These are phyloP conservation scores for Tor tambroides DNA, from an alignment of 2,113 vertebrate species.

Conservation along the genomic window DNA sequence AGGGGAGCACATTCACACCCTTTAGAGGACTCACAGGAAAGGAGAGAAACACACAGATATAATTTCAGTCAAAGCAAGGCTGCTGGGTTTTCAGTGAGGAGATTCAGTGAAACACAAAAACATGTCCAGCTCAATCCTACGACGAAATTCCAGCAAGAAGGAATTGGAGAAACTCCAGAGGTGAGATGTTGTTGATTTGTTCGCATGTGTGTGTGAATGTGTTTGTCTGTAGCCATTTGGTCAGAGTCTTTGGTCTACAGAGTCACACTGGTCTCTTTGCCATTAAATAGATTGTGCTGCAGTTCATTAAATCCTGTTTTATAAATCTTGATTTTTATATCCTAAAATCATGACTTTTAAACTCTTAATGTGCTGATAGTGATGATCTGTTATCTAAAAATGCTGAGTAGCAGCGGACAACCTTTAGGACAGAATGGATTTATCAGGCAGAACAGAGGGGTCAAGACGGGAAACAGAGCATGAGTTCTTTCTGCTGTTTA, in stretches of 20 bases:
- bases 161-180: slow-evolving; percentile 84
- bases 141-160: slow-evolving; percentile 81
- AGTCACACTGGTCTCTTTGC: neutral
- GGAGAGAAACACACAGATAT: neutral
- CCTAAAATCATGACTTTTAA: slow-evolving; percentile 10
- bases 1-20: slow-evolving; percentile 43
- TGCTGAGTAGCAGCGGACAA: neutral
- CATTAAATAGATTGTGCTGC: neutral
- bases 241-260: neutral
- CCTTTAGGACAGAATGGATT: neutral
- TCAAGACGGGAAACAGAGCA: neutral
- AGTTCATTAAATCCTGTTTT: neutral
- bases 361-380: neutral
- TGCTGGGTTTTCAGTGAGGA: neutral
- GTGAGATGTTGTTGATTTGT: slow-evolving; percentile 70
- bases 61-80: neutral
- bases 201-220: neutral
- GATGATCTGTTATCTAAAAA: neutral
- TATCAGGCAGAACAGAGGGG: neutral
- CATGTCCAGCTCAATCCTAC: slow-evolving; percentile 75
- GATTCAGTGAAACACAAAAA: slow-evolving; percentile 21
- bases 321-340: neutral
- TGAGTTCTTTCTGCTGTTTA: neutral
- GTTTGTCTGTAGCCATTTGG: neutral
- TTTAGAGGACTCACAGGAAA: slow-evolving; percentile 33